Evolutionary conservation across 92 coral and sea anemone genomes (phyloP), one percentile per base, ranked within the genome.

Genomic region (Epizoanthus stellaris): DNA sequence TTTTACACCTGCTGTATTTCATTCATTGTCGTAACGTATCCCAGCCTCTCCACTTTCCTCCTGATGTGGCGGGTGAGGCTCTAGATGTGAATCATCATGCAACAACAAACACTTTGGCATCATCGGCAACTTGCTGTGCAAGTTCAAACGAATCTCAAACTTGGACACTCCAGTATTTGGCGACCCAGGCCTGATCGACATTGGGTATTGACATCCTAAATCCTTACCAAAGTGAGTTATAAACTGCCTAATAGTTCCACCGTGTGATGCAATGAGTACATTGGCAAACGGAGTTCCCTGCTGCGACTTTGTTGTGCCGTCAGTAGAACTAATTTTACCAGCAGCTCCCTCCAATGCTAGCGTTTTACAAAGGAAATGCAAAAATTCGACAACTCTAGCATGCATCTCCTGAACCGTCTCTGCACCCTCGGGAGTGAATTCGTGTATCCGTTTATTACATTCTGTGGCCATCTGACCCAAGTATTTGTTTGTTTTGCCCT

Each of bases 121-220:
- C 54, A 85, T 89, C 21, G 93, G 93, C 73, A 72, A 80, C 19
- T 85, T 88, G 66, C 91, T 82, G 36, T 79, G 75, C 72, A 80
- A 71, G 23, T 92, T 82, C 16, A 95, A 53, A 64, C 39, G 58
- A 3, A 95, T 70, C 38, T 90, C 84, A 75, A 93, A 93, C 76
- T 65, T 88, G 45, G 98, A 92, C 6, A 95, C 85, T 2, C 98
- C 98, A 36, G 98, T 95, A 73, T 95, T 95, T 12, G 95, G 95
- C 25, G 91, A 77, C 4, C 81, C 40, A 75, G 47, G 74, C 57
- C 76, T 75, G 45, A 74, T 12, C 57, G 84, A 6, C n/a, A 53
- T 17, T 54, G 91, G 91, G 14, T 82, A 84, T 20, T 69, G 61
- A 70, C 85, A 42, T 5, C 69, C 70, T 1, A 90, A 61, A 10